Evolutionary conservation across 2,888 invertebrate genomes (phyloP).

Genomic region (Eurytoma californica): DNA sequence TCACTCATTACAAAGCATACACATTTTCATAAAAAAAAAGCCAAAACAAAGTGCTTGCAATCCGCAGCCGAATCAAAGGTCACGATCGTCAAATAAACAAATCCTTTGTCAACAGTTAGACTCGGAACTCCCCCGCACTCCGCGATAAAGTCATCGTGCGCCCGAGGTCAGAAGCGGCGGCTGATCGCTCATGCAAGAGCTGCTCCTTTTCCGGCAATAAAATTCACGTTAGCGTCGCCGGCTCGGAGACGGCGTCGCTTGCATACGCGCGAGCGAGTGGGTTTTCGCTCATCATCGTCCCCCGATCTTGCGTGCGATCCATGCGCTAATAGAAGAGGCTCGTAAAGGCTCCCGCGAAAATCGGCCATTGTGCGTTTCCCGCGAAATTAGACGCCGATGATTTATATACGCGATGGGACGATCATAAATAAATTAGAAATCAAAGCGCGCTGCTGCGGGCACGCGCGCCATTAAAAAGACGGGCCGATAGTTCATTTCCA

Average conservation of each 20-base stretch:
- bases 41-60: too few species aligned
- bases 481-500: constrained; percentile 8
- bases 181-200: constrained; percentile 71
- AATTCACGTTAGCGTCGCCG: constrained; percentile 63
- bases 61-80: too few species aligned
- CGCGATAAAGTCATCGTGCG: constrained; percentile 55
- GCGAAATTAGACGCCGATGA: constrained; percentile 32
- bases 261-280: background rate
- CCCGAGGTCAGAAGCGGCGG: constrained; percentile 53
- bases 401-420: constrained; percentile 18
- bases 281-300: background rate
- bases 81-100: constrained; percentile 5
- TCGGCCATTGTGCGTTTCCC: constrained; percentile 35
- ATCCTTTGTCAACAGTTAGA: constrained; percentile 33
- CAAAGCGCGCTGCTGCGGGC: background rate
- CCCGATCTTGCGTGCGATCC: constrained; percentile 48
- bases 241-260: constrained; percentile 47
- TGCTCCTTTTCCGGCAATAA: constrained; percentile 70
- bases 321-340: constrained; percentile 30
- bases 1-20: too few species aligned
- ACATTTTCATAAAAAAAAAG: too few species aligned
- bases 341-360: constrained; percentile 40
- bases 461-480: constrained; percentile 24
- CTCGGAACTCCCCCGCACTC: constrained; percentile 12
- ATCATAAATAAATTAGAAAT: constrained; percentile 51